phyloP scores from a whole-genome alignment of 2,888 invertebrate species.

The Laspeyria flexula region DNA sequence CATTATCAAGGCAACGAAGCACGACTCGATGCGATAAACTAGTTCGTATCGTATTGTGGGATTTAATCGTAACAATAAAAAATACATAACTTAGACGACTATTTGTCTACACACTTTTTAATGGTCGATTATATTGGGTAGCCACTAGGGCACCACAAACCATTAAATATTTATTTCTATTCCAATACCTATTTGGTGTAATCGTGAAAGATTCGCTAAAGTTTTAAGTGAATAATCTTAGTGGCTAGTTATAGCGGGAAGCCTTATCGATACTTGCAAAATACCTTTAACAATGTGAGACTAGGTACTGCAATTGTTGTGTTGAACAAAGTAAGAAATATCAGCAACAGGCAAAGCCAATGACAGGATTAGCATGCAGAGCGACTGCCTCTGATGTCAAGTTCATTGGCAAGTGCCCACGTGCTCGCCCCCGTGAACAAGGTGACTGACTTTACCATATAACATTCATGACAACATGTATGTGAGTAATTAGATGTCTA shows the following conservation, averaged over 20 bases:
- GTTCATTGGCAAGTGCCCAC: constrained; percentile 81
- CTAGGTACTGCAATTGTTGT: constrained; percentile 12
- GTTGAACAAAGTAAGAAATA: constrained; percentile 25
- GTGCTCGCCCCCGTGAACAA: constrained; percentile 70
- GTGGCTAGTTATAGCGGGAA: not conserved
- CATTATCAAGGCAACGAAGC: constrained; percentile 16
- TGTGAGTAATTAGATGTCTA: constrained; percentile 64
- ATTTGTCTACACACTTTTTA: constrained; percentile 42
- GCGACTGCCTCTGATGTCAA: constrained; percentile 62
- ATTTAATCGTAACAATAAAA: constrained; percentile 26
- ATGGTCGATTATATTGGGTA: constrained; percentile 32
- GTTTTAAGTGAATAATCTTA: too few species aligned
- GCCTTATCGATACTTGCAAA: not conserved
- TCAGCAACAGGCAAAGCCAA: constrained; percentile 32
- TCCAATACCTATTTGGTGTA: not conserved
- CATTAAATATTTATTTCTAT: not conserved
- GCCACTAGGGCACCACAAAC: constrained; percentile 13
- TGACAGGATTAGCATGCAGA: constrained; percentile 67
- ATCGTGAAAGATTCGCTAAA: not conserved
- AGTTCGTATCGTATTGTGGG: constrained; percentile 22
- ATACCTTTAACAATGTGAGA: not conserved
- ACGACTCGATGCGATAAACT: constrained; percentile 7
- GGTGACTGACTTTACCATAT: constrained; percentile 75
- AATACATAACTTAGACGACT: constrained; percentile 18
- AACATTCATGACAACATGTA: constrained; percentile 61